Percentiles rank a stretch among this genome's conserved stretches.
phyloP scores from a whole-genome alignment of 2,113 vertebrate genomes.

The Gymnogyps californianus region DNA sequence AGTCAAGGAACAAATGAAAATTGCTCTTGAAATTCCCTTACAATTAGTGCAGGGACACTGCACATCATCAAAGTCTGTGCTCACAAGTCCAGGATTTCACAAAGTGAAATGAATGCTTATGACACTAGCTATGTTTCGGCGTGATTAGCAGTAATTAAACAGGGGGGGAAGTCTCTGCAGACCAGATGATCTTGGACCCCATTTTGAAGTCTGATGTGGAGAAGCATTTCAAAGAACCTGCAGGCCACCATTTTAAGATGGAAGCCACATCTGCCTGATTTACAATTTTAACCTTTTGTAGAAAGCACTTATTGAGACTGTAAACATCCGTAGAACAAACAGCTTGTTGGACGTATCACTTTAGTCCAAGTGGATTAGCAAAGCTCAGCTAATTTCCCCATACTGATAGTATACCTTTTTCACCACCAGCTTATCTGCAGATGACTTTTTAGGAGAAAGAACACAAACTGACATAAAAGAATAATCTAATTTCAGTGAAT shows the following conservation, averaged over 20 bases:
- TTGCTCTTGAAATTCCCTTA: conserved; percentile 3
- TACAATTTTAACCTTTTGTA: not conserved
- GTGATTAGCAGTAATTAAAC: not conserved
- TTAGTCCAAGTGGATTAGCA: not conserved
- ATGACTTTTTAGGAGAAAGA: not conserved
- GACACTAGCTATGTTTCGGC: not conserved
- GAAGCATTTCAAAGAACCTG: not conserved
- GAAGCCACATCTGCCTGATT: not conserved
- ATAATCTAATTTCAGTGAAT: not conserved
- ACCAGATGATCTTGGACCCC: not conserved
- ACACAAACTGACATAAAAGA: not conserved
- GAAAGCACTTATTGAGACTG: not conserved
- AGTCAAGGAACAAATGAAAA: not conserved
- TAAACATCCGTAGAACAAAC: not conserved
- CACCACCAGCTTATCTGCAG: not conserved
- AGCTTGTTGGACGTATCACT: not conserved
- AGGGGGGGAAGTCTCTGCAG: not conserved
- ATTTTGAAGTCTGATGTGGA: not conserved
- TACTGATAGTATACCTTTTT: not conserved
- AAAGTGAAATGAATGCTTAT: not conserved
- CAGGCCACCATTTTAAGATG: not conserved
- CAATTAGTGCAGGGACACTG: conserved; percentile 33
- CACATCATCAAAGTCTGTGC: conserved; percentile 29
- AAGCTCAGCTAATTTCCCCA: not conserved
- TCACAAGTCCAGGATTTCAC: not conserved